Percentiles rank a stretch among this genome's conserved stretches.
Evolutionary conservation across 1,140 invertebrate species (phyloP).

Genomic region (Euura saliciscinereae): DNA sequence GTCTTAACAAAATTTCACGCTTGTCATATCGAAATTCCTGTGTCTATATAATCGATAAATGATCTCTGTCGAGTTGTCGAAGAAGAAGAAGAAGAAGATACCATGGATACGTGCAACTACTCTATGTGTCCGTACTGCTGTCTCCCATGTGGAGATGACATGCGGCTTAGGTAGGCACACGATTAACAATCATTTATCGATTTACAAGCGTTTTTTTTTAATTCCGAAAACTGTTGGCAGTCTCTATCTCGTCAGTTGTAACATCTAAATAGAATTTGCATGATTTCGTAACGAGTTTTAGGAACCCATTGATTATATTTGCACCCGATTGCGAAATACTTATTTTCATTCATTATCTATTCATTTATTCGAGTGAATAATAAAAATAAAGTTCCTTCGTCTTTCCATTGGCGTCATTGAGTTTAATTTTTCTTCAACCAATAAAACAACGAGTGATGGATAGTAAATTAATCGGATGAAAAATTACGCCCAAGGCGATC

Average conservation of each 20-base stretch:
- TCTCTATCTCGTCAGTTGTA: neutral
- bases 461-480: no score
- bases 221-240: neutral
- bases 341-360: no score
- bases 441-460: no score
- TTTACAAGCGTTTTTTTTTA: neutral
- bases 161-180: slow-evolving; percentile 33
- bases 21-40: neutral
- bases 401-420: no score
- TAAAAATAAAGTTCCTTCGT: no score
- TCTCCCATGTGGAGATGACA: slow-evolving; percentile 31
- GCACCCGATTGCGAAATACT: no score
- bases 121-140: slow-evolving; percentile 28
- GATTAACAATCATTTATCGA: neutral
- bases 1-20: neutral
- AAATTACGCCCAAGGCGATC: no score
- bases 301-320: no score
- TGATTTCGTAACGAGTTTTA: no score
- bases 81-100: neutral
- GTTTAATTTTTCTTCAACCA: no score
- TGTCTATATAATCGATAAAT: neutral
- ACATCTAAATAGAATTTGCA: no score
- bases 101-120: slow-evolving; percentile 25
- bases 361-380: no score
- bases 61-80: neutral